A percentile compares a stretch with the other conserved stretches of the same genome.
phyloP scores from a whole-genome alignment of 2,888 invertebrate species.

The Polydrusus tereticollis region DNA sequence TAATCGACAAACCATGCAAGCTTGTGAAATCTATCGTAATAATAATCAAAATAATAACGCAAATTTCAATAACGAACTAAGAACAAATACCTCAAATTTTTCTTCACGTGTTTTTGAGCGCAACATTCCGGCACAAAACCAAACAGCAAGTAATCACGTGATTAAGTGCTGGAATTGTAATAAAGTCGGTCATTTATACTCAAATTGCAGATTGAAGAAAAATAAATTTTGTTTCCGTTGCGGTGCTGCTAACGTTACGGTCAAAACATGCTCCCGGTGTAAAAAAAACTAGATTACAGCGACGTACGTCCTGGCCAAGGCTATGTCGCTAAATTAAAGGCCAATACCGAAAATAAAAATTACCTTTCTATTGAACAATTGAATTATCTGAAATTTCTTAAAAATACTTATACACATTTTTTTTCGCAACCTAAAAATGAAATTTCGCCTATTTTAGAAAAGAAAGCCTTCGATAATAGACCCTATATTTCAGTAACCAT shows the following conservation, averaged over 20 bases:
- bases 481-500: slow-evolving; percentile 39
- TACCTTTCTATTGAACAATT: background rate
- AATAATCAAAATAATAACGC: background rate
- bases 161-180: slow-evolving; percentile 14
- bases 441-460: slow-evolving; percentile 21
- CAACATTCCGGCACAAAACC: background rate
- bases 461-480: slow-evolving; percentile 29
- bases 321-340: background rate
- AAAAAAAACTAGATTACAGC: slow-evolving; percentile 32
- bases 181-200: background rate
- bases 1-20: background rate
- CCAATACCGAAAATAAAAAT: background rate
- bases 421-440: background rate
- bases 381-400: background rate
- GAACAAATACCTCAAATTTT: background rate
- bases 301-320: background rate
- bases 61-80: background rate
- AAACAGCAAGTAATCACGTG: background rate
- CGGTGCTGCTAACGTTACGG: slow-evolving; percentile 32
- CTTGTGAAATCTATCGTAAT: background rate
- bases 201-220: background rate
- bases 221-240: slow-evolving; percentile 44
- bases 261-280: slow-evolving; percentile 35
- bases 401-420: background rate
- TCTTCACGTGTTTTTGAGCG: background rate